A percentile compares a stretch with the other conserved stretches of the same genome.
These are phyloP conservation scores for Chymomyza fuscimana DNA, from an alignment of 2,888 invertebrate species.

Conservation along the genomic window DNA sequence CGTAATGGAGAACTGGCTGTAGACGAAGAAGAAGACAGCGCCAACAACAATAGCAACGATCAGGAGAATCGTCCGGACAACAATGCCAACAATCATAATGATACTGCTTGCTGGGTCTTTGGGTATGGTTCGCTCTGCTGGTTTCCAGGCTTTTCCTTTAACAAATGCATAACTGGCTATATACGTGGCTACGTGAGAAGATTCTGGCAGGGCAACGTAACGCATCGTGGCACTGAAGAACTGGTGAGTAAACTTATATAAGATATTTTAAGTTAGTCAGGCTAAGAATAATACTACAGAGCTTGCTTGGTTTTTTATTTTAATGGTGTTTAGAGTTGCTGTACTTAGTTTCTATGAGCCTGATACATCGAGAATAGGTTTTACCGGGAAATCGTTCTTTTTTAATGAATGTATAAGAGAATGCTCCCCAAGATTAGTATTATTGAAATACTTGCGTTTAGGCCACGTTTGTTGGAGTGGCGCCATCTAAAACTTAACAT, in stretches of 20 bases:
- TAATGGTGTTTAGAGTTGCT: no score
- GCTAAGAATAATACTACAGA: no score
- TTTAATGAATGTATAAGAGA: no score
- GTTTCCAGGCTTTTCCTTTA: constrained; percentile 94
- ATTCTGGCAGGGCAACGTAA: constrained; percentile 96
- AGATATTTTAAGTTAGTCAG: no score
- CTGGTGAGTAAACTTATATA: constrained; percentile 82
- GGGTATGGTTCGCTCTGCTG: constrained; percentile 98
- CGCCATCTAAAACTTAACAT: no score
- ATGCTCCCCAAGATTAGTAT: no score
- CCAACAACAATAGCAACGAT: constrained; percentile 30
- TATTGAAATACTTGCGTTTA: no score
- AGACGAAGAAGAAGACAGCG: constrained; percentile 40
- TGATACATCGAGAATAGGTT: no score
- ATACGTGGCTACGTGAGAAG: constrained; percentile 87
- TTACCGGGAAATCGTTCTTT: no score
- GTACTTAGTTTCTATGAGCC: no score
- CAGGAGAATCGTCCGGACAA: constrained; percentile 50
- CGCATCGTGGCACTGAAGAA: constrained; percentile 87
- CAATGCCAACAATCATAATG: constrained; percentile 34
- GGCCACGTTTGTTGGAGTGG: no score
- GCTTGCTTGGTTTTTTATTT: no score
- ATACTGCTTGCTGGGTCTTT: constrained; percentile 87
- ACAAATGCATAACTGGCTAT: constrained; percentile 89
- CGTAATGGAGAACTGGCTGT: constrained; percentile 64